Percentiles rank a stretch among this genome's conserved stretches.
Conservation (phyloP, 1,140 invertebrate species). For the Hyles euphorbiae region DNA sequence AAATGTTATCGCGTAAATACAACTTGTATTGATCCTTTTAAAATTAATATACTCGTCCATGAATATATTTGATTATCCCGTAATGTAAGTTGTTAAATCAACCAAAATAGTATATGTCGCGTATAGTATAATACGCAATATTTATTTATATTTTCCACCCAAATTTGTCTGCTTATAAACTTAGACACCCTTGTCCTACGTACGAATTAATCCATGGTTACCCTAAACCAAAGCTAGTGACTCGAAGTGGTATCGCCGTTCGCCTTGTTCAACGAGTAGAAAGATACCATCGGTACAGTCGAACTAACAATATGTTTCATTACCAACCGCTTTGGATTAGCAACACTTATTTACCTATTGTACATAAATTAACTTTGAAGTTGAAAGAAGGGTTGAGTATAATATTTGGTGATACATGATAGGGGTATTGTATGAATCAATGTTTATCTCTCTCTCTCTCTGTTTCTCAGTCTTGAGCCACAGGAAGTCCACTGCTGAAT, state of each 20-base stretch:
- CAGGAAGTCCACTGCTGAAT: too few species aligned
- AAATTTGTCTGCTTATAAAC: too few species aligned
- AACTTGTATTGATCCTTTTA: too few species aligned
- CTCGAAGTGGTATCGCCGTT: conserved; percentile 37
- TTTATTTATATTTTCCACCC: too few species aligned
- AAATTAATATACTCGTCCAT: too few species aligned
- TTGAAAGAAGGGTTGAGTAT: conserved; percentile 12
- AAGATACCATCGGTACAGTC: conserved; percentile 48
- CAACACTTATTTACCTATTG: conserved; percentile 24
- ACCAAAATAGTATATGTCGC: too few species aligned
- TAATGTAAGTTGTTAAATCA: too few species aligned
- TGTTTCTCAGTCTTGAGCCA: too few species aligned
- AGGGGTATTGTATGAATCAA: not conserved
- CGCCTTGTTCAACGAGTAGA: conserved; percentile 43
- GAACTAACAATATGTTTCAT: conserved; percentile 40
- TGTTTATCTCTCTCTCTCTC: too few species aligned
- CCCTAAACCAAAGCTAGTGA: conserved; percentile 32
- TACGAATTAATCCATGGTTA: conserved; percentile 15
- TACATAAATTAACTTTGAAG: conserved; percentile 20
- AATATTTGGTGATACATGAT: not conserved
- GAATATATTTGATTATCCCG: too few species aligned
- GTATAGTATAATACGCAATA: too few species aligned
- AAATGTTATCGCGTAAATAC: too few species aligned
- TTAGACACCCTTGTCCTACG: not conserved
- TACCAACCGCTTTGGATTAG: conserved; percentile 22